Base-by-base conservation (phyloP, 2,888 invertebrate genomes). In the Pemphredon lugubris region DNA sequence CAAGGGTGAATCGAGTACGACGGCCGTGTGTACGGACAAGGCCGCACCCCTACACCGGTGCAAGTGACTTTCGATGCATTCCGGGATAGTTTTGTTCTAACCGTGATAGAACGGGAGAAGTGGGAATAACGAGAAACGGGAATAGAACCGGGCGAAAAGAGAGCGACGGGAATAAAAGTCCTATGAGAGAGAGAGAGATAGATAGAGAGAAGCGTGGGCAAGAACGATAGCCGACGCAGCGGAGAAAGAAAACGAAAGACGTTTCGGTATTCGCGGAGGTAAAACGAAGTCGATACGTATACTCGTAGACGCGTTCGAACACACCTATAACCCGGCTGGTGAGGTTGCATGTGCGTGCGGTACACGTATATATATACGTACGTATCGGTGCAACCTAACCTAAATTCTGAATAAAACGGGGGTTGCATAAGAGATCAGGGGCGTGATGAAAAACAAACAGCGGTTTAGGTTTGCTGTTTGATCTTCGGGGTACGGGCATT, bases 401-500 rank as follows among this genome's bases (percentile, higher is more conserved):
- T 86, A 88, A 87, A 89, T 89, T 88, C 85, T 87, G 88, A 88
- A 89, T 88, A 87, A 89, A 89, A 88, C 84, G 84, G 80, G 79
- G 77, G 84, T 85, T 88, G 89, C 89, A 89, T 89, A 89, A 86
- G 86, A 88, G 87, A 89, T 89, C 87, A 87, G 88, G 88, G 81
- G 83, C 86, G 88, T 89, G 89, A 89, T 89, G 89, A 89, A 89
- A 89, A 89, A 89, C 89, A 89, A 89, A 90, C 89, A 90, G 85
- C 85, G 86, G 87, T 87, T 89, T 88, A 89, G 89, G 85, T 89
- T n/a, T 90, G 89, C 89, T 87, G 89, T 90, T 90, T 90, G 89
- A 89, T 90, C 89, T 89, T 89, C 85, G 89, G 64, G 84, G 71
- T n/a, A n/a, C 83, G 81, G 84, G 85, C 86, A 89, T 89, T 89